These are phyloP conservation scores for Xyliphius kryptos DNA, from an alignment of 2,113 vertebrate genomes.

Conservation along the genomic window DNA sequence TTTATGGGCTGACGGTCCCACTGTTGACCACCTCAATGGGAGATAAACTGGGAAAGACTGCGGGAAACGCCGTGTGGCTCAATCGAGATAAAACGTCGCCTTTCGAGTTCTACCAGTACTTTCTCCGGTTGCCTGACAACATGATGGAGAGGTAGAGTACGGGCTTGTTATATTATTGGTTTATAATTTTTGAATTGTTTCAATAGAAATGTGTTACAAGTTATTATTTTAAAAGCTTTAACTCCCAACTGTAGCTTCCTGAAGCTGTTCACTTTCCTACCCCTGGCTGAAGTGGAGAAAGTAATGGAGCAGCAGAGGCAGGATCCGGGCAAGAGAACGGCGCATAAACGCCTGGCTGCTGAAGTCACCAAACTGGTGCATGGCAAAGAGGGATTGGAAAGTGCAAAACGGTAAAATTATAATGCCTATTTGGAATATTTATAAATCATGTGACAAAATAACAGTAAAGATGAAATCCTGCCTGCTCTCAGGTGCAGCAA, in stretches of 20 bases:
- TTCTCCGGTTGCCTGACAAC: conserved; percentile 79
- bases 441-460: too few species aligned
- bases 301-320: conserved; percentile 80
- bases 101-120: conserved; percentile 94
- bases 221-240: too few species aligned
- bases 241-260: conserved; percentile 67
- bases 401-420: conserved; percentile 78
- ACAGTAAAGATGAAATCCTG: too few species aligned
- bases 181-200: not conserved
- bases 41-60: conserved; percentile 92
- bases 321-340: conserved; percentile 77
- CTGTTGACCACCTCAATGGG: conserved; percentile 84
- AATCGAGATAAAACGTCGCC: conserved; percentile 84
- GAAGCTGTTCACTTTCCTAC: conserved; percentile 90
- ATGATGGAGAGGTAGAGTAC: conserved; percentile 70
- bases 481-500: conserved; percentile 72
- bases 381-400: conserved; percentile 84
- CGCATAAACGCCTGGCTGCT: conserved; percentile 88
- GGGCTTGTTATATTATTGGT: not conserved
- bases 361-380: conserved; percentile 96
- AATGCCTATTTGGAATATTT: too few species aligned
- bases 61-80: conserved; percentile 93
- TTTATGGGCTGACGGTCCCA: conserved; percentile 86
- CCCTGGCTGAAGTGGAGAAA: conserved; percentile 79
- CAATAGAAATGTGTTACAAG: too few species aligned